Evolutionary conservation across 2,888 invertebrate genomes (phyloP).

Genomic region (Leptopilina syphax): DNA sequence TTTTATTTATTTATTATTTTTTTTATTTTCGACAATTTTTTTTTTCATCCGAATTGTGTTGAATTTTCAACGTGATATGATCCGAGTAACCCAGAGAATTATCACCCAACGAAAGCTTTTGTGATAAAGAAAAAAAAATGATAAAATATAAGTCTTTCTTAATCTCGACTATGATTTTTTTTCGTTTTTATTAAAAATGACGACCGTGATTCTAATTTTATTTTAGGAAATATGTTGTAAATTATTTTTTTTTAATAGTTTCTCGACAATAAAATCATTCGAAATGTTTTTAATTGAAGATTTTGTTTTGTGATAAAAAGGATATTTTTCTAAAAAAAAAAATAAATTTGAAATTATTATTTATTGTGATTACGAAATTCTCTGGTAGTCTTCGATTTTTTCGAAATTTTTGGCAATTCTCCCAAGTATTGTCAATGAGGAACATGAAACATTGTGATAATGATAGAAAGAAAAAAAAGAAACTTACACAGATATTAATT

Average conservation of each 20-base stretch:
- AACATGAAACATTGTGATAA: conserved; percentile 11
- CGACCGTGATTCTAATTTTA: conserved; percentile 13
- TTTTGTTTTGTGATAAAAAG: not conserved
- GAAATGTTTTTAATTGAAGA: not conserved
- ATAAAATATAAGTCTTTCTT: conserved; percentile 16
- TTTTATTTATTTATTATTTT: not conserved
- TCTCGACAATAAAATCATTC: no score
- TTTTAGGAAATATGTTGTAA: not conserved
- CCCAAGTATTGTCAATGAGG: conserved; percentile 36
- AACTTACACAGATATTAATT: conserved; percentile 20
- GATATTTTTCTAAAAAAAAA: not conserved
- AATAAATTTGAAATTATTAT: not conserved
- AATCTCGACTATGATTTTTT: not conserved
- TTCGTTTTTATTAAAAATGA: not conserved
- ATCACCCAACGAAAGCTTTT: conserved; percentile 33
- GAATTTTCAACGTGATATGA: not conserved
- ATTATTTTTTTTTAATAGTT: not conserved
- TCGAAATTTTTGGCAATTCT: conserved; percentile 43
- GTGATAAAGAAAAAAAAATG: conserved; percentile 21
- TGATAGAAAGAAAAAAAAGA: conserved; percentile 4
- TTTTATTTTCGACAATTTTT: conserved; percentile 3
- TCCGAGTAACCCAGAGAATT: conserved; percentile 30
- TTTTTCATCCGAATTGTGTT: conserved; percentile 13
- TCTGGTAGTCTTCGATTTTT: conserved; percentile 28
- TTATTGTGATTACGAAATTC: conserved; percentile 37